Conservation (phyloP, 2,113 vertebrate species). For the Gymnobelideus leadbeateri region DNA sequence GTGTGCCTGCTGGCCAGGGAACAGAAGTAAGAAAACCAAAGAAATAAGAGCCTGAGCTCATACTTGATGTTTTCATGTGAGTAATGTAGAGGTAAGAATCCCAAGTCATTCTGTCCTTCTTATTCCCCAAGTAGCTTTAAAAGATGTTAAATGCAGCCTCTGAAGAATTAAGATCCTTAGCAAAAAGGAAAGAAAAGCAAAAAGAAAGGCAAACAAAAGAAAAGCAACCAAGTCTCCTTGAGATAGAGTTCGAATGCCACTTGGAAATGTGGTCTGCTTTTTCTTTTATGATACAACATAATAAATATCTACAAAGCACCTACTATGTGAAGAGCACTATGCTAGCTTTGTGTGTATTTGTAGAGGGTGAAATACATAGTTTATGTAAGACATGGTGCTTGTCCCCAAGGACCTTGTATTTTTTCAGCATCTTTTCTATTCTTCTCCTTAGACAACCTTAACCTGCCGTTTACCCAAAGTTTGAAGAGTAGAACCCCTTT, state of each 20-base stretch:
- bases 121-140: not conserved
- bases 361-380: not conserved
- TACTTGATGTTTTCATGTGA: not conserved
- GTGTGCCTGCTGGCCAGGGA: not conserved
- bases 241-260: not conserved
- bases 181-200: not conserved
- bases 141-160: not conserved
- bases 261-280: not conserved
- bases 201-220: not conserved
- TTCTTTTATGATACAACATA: not conserved
- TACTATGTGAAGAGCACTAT: not conserved
- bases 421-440: not conserved
- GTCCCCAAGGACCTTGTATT: not conserved
- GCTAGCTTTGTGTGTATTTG: not conserved
- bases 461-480: not conserved
- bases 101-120: not conserved
- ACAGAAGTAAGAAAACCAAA: not conserved
- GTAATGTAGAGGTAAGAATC: not conserved
- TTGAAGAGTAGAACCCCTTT: not conserved
- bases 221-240: not conserved
- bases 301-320: not conserved
- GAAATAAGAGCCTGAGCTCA: not conserved
- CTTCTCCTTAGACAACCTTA: not conserved
- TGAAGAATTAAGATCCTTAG: not conserved
- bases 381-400: not conserved